Percentiles rank a stretch among this genome's conserved stretches.
Conservation (phyloP, 2,113 vertebrate genomes). For the Malurus melanocephalus region DNA sequence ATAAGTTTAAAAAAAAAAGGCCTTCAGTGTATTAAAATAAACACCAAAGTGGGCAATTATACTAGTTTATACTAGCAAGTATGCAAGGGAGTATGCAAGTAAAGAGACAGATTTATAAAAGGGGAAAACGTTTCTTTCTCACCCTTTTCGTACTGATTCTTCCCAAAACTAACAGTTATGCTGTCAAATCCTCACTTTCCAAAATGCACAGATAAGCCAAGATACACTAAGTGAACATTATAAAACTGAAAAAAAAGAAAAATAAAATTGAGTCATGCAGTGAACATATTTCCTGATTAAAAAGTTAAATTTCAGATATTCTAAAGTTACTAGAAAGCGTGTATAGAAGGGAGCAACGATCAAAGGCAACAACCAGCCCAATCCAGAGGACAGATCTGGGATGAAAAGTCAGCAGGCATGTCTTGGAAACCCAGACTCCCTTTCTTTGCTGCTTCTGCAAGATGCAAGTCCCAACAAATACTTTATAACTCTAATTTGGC, state of each 20-base stretch:
- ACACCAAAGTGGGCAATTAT: constrained; percentile 7
- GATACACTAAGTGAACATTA: neutral
- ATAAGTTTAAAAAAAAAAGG: neutral
- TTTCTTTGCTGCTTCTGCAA: neutral
- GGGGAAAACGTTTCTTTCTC: neutral
- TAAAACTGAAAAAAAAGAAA: neutral
- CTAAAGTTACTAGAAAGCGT: neutral
- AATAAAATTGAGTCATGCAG: neutral
- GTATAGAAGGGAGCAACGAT: neutral
- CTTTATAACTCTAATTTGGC: neutral
- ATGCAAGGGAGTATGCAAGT: neutral
- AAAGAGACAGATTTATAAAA: neutral
- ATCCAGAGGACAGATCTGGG: neutral
- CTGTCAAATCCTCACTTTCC: neutral
- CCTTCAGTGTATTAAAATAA: constrained; percentile 1
- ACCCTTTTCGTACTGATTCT: neutral
- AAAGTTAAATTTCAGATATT: neutral
- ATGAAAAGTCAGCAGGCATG: neutral
- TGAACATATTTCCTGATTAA: neutral
- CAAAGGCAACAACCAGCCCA: neutral
- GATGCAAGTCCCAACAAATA: neutral
- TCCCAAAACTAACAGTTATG: neutral
- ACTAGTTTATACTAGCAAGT: neutral
- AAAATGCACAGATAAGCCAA: neutral
- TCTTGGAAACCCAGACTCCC: neutral